A percentile compares a stretch with the other conserved stretches of the same genome.
These are phyloP conservation scores for Rhagonycha lutea DNA, from an alignment of 2,888 invertebrate genomes.

Conservation along the genomic window DNA sequence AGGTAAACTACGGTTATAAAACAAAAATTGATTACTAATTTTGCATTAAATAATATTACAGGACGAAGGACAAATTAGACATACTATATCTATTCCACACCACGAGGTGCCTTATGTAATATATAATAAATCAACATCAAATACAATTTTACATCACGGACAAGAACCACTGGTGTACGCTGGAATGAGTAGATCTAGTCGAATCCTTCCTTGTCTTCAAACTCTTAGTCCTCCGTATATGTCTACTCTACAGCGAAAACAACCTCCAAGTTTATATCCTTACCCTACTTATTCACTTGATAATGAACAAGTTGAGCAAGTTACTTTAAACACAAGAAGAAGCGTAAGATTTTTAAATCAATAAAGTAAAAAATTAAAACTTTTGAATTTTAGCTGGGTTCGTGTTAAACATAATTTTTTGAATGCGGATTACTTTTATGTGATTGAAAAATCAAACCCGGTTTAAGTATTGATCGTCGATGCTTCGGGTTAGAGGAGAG, in stretches of 20 bases:
- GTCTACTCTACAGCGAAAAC: conserved; percentile 53
- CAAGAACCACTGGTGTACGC: conserved; percentile 61
- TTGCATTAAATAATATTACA: conserved; percentile 38
- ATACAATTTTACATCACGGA: conserved; percentile 46
- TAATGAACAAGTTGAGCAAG: conserved; percentile 47
- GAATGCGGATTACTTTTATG: neutral
- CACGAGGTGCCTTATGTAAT: conserved; percentile 54
- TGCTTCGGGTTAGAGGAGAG: neutral
- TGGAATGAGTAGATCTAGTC: conserved; percentile 57
- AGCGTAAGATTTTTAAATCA: neutral
- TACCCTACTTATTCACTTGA: conserved; percentile 48
- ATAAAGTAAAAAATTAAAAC: neutral
- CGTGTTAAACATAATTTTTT: neutral
- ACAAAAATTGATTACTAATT: neutral
- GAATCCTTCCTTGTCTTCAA: conserved; percentile 43
- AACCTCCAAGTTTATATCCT: conserved; percentile 50
- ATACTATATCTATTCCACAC: conserved; percentile 54
- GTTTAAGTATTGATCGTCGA: neutral
- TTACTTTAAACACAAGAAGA: conserved; percentile 24
- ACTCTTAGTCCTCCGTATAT: conserved; percentile 53
- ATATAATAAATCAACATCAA: conserved; percentile 54
- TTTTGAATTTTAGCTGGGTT: conserved; percentile 13
- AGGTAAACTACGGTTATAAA: conserved; percentile 1
- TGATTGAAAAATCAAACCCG: neutral
- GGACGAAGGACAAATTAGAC: conserved; percentile 61